These are phyloP conservation scores for Pyrochroa serraticornis DNA, from an alignment of 2,888 invertebrate species.

Conservation along the genomic window DNA sequence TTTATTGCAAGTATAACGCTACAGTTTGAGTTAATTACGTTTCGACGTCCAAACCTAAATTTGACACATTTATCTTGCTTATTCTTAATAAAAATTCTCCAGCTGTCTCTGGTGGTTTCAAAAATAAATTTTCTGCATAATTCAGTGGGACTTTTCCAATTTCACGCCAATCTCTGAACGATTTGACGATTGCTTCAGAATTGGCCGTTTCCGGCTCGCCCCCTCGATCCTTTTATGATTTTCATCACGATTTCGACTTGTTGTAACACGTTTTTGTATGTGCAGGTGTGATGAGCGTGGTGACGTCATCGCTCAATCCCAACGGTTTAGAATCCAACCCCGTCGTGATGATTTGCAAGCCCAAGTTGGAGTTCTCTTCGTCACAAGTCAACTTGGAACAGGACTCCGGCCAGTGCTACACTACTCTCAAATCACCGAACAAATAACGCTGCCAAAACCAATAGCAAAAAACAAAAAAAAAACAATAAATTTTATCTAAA, in stretches of 20 bases:
- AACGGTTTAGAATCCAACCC: slow-evolving; percentile 72
- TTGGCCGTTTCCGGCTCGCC: too few species aligned
- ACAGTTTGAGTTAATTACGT: too few species aligned
- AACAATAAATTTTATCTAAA: slow-evolving; percentile 2
- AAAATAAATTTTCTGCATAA: background rate
- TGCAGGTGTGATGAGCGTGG: slow-evolving; percentile 55
- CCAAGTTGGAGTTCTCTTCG: slow-evolving; percentile 62
- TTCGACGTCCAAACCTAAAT: too few species aligned
- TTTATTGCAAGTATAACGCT: too few species aligned
- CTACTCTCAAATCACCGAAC: slow-evolving; percentile 39
- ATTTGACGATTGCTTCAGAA: background rate
- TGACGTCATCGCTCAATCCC: slow-evolving; percentile 69
- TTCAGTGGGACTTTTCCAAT: background rate
- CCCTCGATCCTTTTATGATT: too few species aligned
- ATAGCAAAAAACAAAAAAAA: slow-evolving; percentile 2
- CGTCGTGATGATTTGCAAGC: slow-evolving; percentile 61
- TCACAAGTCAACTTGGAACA: slow-evolving; percentile 53
- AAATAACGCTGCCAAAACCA: slow-evolving; percentile 28
- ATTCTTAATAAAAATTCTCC: too few species aligned
- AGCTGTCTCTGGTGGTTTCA: too few species aligned
- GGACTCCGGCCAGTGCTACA: slow-evolving; percentile 52
- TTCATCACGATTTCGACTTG: background rate
- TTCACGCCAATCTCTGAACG: background rate
- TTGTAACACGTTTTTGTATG: slow-evolving; percentile 14
- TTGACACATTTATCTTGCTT: too few species aligned